These are phyloP conservation scores for Ostrea denselamellosa DNA, from an alignment of 1,140 invertebrate species.

Conservation along the genomic window DNA sequence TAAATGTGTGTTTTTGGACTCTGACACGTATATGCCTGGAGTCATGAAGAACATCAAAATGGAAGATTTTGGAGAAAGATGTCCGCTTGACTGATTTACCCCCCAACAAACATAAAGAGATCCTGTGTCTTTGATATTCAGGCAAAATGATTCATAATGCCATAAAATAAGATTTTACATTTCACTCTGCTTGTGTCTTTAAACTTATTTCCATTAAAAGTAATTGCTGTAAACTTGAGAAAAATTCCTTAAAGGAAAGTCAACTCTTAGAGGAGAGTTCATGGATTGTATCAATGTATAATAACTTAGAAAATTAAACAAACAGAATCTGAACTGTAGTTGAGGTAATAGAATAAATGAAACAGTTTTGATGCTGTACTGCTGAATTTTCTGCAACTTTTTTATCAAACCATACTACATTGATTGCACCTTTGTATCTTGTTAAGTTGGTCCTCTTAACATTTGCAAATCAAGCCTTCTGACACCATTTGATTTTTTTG, in stretches of 20 bases:
- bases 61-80: constrained; percentile 29
- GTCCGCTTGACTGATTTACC: constrained; percentile 24
- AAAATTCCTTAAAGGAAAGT: neutral
- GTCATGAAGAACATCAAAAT: constrained; percentile 9
- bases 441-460: no score
- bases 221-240: neutral
- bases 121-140: constrained; percentile 31
- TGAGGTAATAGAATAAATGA: no score
- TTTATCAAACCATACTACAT: no score
- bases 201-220: constrained; percentile 21
- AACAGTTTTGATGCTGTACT: no score
- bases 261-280: neutral
- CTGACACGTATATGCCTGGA: constrained; percentile 32
- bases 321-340: no score
- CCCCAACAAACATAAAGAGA: constrained; percentile 25
- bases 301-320: neutral
- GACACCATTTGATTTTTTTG: neutral
- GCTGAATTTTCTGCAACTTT: no score
- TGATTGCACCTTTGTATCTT: no score
- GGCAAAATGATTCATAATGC: constrained; percentile 37
- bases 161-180: constrained; percentile 33
- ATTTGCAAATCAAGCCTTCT: no score
- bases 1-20: constrained; percentile 32
- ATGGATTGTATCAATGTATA: no score
- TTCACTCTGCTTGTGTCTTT: constrained; percentile 16